Evolutionary conservation across 2,113 vertebrate species (phyloP), one percentile per base, ranked within the genome.

Genomic region (Drymodes brunneopygia): DNA sequence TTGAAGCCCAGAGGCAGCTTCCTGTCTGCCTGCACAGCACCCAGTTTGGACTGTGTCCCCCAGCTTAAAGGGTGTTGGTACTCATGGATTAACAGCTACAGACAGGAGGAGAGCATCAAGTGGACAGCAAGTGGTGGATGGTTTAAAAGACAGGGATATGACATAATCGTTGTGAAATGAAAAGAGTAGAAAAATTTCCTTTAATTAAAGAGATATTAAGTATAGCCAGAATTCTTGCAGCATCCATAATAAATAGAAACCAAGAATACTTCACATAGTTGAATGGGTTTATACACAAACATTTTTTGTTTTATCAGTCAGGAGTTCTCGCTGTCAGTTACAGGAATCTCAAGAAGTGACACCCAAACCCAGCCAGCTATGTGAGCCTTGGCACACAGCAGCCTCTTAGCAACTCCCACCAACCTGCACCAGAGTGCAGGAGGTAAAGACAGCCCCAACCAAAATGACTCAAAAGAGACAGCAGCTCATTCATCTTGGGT

Each of bases 341-440:
- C 36, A 74, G 56, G 40, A 94, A 72, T 79, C 36, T 64, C 57
- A 57, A 79, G 48, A 81, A 61, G 23, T 25, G 53, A 60, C 69
- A 95, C 22, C 0, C 0, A 89, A 92, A 80, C 47, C 50, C 53
- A 69, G 53, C 21, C 91, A 94, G 27, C 69, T 72, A 35, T 77
- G 75, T 61, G 42, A 81, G 33, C n/a, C 25, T n/a, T 78, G 67
- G 91, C 77, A 92, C 0, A 0, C 19, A 60, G 44, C 48, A 71
- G 38, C 64, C 78, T 74, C 65, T 62, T n/a, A 78, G 51, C 75
- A 78, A 5, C 44, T 92, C 72, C 71, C 56, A 86, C 25, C 38
- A 77, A 45, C 0, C 0, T 9, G 50, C 15, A 47, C 38, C 35
- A 47, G 36, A 71, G 29, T 31, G 8, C 19, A 65, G 64, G 24